Percentiles rank a stretch among this genome's conserved stretches.
phyloP scores from a whole-genome alignment of 1,140 invertebrate species.

The Cecropterus lyciades region DNA sequence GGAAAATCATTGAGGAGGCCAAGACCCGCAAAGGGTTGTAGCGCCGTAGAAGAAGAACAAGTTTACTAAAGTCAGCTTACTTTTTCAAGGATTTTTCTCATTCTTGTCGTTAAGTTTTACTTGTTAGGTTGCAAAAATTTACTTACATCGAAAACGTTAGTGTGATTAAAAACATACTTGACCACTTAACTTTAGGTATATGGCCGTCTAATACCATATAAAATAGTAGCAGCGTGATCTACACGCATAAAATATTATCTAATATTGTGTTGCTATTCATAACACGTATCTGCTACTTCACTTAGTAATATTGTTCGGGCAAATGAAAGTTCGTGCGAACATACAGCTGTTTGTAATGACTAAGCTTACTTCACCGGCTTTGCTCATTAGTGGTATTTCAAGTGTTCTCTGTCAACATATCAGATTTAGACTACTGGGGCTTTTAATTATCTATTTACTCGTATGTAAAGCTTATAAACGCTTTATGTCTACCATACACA shows the following conservation, averaged over 20 bases:
- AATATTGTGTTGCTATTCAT: conserved; percentile 59
- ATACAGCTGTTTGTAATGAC: conserved; percentile 64
- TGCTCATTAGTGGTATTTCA: conserved; percentile 65
- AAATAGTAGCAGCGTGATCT: conserved; percentile 10
- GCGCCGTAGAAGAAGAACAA: no score
- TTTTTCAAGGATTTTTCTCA: no score
- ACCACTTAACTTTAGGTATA: neutral
- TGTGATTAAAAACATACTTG: no score
- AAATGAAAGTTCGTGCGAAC: conserved; percentile 69
- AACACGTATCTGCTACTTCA: conserved; percentile 61
- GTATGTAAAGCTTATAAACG: no score
- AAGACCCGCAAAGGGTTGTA: no score
- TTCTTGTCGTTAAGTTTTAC: no score
- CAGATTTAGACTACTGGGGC: conserved; percentile 36
- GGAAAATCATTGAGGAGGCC: no score
- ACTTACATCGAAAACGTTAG: no score
- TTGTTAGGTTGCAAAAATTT: no score
- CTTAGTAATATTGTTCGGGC: conserved; percentile 50
- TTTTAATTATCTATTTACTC: neutral
- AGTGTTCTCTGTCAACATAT: conserved; percentile 57
- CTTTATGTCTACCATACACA: no score
- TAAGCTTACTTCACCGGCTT: conserved; percentile 63
- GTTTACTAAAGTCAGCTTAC: no score
- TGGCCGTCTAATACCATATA: neutral
- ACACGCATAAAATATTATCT: conserved; percentile 21